Conservation (phyloP, 2,113 vertebrate genomes). For the Nymphicus hollandicus region DNA sequence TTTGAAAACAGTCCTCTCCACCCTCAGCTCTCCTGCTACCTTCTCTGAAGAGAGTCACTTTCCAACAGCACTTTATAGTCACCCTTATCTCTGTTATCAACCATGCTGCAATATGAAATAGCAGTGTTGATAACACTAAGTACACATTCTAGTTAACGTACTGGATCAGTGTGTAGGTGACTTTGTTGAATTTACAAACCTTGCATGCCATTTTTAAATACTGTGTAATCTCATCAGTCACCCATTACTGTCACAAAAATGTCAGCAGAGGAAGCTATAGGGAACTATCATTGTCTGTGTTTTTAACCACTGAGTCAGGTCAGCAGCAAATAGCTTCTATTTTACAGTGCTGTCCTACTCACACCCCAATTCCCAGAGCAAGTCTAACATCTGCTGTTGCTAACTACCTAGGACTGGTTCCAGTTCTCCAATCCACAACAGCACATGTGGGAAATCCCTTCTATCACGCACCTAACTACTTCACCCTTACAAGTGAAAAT, state of each 20-base stretch:
- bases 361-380: not conserved
- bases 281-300: not conserved
- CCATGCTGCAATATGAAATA: not conserved
- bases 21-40: not conserved
- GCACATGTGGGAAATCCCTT: not conserved
- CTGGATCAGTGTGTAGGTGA: not conserved
- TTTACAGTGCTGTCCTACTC: not conserved
- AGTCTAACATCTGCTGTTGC: not conserved
- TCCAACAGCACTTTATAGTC: not conserved
- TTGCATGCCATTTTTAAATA: not conserved
- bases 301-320: not conserved
- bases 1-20: not conserved
- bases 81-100: not conserved
- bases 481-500: not conserved
- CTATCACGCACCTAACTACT: not conserved
- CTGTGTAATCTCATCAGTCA: not conserved
- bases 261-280: not conserved
- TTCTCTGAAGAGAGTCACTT: not conserved
- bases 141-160: not conserved
- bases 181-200: not conserved
- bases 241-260: not conserved
- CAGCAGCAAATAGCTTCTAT: not conserved
- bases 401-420: not conserved
- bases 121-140: not conserved
- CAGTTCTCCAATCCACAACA: not conserved